Evolutionary conservation across 2,797 vertebrate genomes (phyloP), one percentile per base, ranked within the genome.

Genomic region (Gastrophryne carolinensis): DNA sequence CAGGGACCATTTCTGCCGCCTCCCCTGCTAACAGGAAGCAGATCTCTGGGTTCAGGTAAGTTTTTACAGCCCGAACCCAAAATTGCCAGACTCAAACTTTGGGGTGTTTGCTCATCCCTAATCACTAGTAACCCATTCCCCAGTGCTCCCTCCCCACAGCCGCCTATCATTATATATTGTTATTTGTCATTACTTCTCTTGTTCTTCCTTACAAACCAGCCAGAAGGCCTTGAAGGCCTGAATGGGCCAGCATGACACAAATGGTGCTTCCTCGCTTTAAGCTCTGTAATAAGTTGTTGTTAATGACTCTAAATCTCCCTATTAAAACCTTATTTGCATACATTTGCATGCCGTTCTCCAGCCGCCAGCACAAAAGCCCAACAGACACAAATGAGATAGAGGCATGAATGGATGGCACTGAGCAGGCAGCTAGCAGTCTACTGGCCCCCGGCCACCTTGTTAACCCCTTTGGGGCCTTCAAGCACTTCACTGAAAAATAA

Each of bases 301-400:
- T 75, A 75, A 75, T 75, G 50, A 54, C 54, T 17, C 44, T 68
- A 68, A 75, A 76, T 62, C 73, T 76, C 44, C 35, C 39, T 47
- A 63, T 70, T 62, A 63, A 68, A 56, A 23, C 9, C 47, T 56
- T 6, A 70, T 76, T 76, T 62, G 49, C 56, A 70, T 70, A 70
- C 4, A 76, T 76, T 76, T 70, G 34, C 66, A 76, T 70, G 54
- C 63, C 8, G 37, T 76, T 54, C 47, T 26, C 23, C 10, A 56
- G 29, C 24, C 23, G 34, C 56, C 56, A 62, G 21, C 53, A 19
- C 39, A 50, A 56, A 29, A 12, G 24, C 39, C 39, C 56, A 29
- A 34, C 29, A 35, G 15, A 26, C 63, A 67, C 54, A 62, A 41
- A 52, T 23, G 1, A 6, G n/a, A 30, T 23, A 32, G 50, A 61